Conservation (phyloP, 2,113 vertebrate species). For the Callorhinus ursinus region DNA sequence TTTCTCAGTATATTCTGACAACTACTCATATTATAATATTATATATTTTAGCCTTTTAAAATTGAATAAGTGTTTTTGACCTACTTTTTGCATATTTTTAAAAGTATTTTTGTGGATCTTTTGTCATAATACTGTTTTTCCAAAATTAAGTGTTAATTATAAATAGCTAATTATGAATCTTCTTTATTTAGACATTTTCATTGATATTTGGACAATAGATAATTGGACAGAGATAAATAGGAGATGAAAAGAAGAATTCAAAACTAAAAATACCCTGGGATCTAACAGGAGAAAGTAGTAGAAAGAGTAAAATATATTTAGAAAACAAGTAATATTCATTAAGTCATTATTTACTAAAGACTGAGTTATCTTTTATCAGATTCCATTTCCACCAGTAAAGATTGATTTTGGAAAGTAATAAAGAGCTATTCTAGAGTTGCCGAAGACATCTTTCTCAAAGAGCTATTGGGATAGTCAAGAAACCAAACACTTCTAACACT, state of each 20-base stretch:
- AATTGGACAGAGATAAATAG: conserved; percentile 33
- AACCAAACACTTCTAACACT: not conserved
- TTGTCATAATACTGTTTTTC: conserved; percentile 34
- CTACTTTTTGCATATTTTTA: conserved; percentile 42
- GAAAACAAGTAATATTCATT: not conserved
- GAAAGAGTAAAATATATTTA: not conserved
- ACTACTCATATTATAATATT: not conserved
- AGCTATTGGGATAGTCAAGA: conserved; percentile 3
- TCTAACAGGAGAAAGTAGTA: conserved; percentile 10
- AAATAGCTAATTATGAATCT: conserved; percentile 38
- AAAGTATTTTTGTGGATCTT: conserved; percentile 38
- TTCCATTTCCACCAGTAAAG: conserved; percentile 28
- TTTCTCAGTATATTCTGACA: conserved; percentile 47
- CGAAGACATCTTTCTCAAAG: conserved; percentile 34
- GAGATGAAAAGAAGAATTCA: not conserved
- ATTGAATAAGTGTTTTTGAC: conserved; percentile 34
- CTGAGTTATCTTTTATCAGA: conserved; percentile 29
- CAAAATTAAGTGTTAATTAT: conserved; percentile 45
- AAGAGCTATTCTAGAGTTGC: conserved; percentile 16
- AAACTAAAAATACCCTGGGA: conserved; percentile 38
- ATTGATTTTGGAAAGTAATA: conserved; percentile 43
- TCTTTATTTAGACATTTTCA: conserved; percentile 43
- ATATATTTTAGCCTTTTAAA: conserved; percentile 46
- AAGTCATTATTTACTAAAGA: conserved; percentile 32
- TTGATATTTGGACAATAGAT: conserved; percentile 48